Conservation (phyloP, 2,888 invertebrate genomes). For the Eupithecia dodoneata region DNA sequence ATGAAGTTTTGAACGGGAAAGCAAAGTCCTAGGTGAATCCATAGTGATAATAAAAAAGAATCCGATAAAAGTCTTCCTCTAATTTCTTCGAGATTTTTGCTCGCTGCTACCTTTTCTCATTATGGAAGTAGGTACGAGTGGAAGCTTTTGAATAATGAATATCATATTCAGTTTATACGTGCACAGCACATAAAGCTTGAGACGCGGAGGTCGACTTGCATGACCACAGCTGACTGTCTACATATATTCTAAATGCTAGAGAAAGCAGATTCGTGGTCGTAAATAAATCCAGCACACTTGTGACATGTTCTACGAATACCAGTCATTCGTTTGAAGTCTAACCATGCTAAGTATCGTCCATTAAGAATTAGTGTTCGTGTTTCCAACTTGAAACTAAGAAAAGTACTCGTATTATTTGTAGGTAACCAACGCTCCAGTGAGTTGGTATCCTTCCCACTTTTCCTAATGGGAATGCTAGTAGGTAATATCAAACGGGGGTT, state of each 20-base stretch:
- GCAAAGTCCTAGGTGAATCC: background rate
- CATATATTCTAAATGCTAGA: background rate
- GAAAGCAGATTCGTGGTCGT: background rate
- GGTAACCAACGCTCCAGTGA: background rate
- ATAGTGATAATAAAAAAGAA: background rate
- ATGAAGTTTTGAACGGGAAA: background rate
- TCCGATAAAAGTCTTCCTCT: background rate
- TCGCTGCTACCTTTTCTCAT: background rate
- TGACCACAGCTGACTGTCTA: background rate
- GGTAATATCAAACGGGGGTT: background rate
- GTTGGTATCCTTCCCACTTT: background rate
- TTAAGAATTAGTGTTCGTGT: too few relatives aligned
- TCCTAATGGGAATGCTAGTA: background rate
- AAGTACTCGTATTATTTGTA: background rate
- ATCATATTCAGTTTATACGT: background rate
- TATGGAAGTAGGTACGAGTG: background rate
- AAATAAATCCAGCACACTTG: background rate
- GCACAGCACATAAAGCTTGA: background rate
- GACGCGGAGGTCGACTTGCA: background rate
- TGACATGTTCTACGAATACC: background rate
- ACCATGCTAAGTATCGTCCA: too few relatives aligned
- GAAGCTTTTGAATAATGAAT: slow-evolving; percentile 3
- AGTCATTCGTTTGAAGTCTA: background rate
- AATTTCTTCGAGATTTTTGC: background rate
- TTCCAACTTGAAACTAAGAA: background rate